A percentile compares a stretch with the other conserved stretches of the same genome.
Conservation (phyloP, 1,140 invertebrate genomes). For the Alviniconcha marisindica region DNA sequence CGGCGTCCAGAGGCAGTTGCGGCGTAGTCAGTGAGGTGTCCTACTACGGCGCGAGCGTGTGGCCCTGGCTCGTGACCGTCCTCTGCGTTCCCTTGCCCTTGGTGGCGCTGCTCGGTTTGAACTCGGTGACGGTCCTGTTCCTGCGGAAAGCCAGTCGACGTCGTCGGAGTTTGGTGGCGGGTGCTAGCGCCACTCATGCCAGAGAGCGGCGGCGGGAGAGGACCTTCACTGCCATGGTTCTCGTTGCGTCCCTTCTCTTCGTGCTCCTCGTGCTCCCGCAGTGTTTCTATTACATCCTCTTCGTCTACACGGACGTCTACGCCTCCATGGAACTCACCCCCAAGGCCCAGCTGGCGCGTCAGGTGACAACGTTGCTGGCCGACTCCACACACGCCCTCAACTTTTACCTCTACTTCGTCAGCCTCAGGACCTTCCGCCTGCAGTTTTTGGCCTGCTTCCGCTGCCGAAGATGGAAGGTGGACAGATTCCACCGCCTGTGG, state of each 20-base stretch:
- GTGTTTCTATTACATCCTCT: conserved; percentile 30
- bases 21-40: conserved; percentile 30
- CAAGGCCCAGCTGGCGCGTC: conserved; percentile 27
- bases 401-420: conserved; percentile 67
- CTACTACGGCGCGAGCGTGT: conserved; percentile 43
- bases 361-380: conserved; percentile 57
- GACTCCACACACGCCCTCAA: conserved; percentile 66
- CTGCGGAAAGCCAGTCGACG: neutral
- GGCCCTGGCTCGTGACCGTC: conserved; percentile 57
- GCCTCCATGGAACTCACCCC: neutral
- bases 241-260: conserved; percentile 27
- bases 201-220: neutral
- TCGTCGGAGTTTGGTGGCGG: neutral
- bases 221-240: neutral
- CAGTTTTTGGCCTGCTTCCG: neutral
- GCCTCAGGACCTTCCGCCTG: conserved; percentile 55
- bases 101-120: conserved; percentile 50
- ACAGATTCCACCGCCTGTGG: too few species aligned
- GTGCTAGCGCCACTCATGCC: neutral
- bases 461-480: too few species aligned
- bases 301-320: neutral
- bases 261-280: conserved; percentile 30
- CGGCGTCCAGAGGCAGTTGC: conserved; percentile 15
- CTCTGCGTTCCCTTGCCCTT: conserved; percentile 54
- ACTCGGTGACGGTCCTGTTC: conserved; percentile 48